Percentiles rank a stretch among this genome's conserved stretches.
Conservation (phyloP, 1,140 invertebrate genomes). For the Aporrectodea caliginosa region DNA sequence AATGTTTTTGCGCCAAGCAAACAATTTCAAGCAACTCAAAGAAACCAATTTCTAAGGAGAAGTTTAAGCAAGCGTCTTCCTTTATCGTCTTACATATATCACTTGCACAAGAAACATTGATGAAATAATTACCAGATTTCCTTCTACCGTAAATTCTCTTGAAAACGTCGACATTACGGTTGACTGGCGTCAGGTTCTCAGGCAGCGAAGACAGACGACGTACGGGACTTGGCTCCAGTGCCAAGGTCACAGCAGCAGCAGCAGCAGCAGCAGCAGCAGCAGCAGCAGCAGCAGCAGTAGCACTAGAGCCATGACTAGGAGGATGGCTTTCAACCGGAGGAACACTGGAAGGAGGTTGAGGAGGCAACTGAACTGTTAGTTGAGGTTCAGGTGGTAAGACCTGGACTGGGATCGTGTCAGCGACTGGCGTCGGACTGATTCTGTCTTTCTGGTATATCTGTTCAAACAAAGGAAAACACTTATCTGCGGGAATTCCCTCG, state of each 20-base stretch:
- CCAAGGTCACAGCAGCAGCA: background rate
- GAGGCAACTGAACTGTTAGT: background rate
- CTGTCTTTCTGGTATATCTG: too few species aligned
- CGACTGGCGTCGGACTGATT: too few species aligned
- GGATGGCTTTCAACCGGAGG: background rate
- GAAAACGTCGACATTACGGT: background rate
- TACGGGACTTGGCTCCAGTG: background rate
- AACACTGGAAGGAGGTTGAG: background rate
- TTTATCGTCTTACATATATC: too few species aligned
- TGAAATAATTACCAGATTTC: background rate
- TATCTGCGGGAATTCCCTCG: too few species aligned
- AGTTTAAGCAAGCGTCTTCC: too few species aligned
- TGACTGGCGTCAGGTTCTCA: background rate
- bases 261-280: background rate
- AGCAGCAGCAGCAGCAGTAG: too few species aligned
- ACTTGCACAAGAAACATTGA: too few species aligned
- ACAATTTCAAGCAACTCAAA: too few species aligned
- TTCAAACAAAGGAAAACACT: too few species aligned
- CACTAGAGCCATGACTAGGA: background rate
- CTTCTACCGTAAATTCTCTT: background rate
- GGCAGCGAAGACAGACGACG: conserved; percentile 1
- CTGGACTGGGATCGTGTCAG: background rate
- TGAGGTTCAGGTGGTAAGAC: background rate
- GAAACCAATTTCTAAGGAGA: too few species aligned
- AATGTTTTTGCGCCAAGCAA: too few species aligned